These are phyloP conservation scores for Nymphalis c-album DNA, from an alignment of 2,888 invertebrate genomes.

Conservation along the genomic window DNA sequence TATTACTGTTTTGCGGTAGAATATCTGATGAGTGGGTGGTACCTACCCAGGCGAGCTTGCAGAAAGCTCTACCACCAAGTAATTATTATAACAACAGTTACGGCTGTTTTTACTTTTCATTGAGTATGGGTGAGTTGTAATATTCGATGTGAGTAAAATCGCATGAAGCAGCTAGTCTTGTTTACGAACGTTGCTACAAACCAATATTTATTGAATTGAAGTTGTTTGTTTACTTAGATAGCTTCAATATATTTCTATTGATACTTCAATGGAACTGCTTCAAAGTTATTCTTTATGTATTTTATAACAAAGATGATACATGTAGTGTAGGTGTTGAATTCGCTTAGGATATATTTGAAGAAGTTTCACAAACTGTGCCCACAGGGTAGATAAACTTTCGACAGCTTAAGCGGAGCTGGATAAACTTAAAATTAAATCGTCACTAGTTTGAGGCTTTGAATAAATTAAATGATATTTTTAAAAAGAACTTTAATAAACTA, in stretches of 20 bases:
- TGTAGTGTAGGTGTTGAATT: slow-evolving; percentile 22
- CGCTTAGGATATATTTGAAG: slow-evolving; percentile 15
- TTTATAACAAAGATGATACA: slow-evolving; percentile 6
- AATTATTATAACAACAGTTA: too few relatives aligned
- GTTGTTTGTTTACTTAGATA: too few relatives aligned
- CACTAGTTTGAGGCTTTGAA: not conserved
- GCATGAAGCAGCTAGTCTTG: not conserved
- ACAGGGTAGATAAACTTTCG: slow-evolving; percentile 19
- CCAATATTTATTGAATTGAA: too few relatives aligned
- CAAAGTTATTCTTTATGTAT: not conserved
- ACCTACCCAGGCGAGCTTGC: too few relatives aligned
- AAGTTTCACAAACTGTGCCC: slow-evolving; percentile 24
- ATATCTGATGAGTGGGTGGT: too few relatives aligned
- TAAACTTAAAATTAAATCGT: slow-evolving; percentile 22
- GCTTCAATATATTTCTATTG: too few relatives aligned
- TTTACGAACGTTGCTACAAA: too few relatives aligned
- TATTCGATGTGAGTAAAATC: too few relatives aligned
- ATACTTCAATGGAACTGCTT: not conserved
- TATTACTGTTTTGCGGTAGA: too few relatives aligned
- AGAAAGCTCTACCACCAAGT: too few relatives aligned
- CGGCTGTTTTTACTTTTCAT: too few relatives aligned
- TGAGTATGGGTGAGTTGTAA: too few relatives aligned
- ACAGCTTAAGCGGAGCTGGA: slow-evolving; percentile 11
- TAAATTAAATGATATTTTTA: not conserved
- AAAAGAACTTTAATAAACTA: not conserved